These are phyloP conservation scores for Origma solitaria DNA, from an alignment of 2,113 vertebrate species.

Conservation along the genomic window DNA sequence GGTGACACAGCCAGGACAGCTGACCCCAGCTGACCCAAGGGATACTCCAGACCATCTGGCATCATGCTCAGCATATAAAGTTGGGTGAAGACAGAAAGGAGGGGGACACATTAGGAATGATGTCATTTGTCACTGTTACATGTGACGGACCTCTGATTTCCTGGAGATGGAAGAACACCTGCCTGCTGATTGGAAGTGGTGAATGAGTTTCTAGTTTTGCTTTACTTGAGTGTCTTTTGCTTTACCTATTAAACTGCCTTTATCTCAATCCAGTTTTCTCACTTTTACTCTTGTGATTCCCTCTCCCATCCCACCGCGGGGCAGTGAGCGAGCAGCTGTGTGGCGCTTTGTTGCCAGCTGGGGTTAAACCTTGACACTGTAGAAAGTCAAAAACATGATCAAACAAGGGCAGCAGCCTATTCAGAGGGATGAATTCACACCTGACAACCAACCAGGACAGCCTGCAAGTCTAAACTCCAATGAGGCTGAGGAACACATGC, in stretches of 20 bases:
- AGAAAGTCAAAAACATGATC: not conserved
- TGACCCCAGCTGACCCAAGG: not conserved
- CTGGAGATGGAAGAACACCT: not conserved
- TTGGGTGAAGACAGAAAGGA: not conserved
- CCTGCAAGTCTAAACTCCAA: not conserved
- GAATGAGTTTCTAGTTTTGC: not conserved
- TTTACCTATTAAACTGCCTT: not conserved
- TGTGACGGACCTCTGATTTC: not conserved
- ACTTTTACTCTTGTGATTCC: not conserved
- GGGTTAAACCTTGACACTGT: too few species aligned
- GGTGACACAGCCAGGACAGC: not conserved
- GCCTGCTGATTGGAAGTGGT: not conserved
- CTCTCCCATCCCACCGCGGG: not conserved
- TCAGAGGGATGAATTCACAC: not conserved
- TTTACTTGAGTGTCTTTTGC: not conserved
- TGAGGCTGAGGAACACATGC: not conserved
- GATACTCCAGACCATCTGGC: not conserved
- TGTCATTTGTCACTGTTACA: not conserved
- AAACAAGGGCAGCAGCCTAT: not conserved
- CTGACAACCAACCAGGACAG: not conserved
- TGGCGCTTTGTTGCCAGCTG: not conserved
- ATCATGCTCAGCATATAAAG: not conserved
- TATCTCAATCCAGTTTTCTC: not conserved
- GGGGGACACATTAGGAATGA: rapidly evolving
- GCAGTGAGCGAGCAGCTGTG: rapidly evolving